phyloP scores from a whole-genome alignment of 2,113 vertebrate genomes.

The Leiothrix lutea region DNA sequence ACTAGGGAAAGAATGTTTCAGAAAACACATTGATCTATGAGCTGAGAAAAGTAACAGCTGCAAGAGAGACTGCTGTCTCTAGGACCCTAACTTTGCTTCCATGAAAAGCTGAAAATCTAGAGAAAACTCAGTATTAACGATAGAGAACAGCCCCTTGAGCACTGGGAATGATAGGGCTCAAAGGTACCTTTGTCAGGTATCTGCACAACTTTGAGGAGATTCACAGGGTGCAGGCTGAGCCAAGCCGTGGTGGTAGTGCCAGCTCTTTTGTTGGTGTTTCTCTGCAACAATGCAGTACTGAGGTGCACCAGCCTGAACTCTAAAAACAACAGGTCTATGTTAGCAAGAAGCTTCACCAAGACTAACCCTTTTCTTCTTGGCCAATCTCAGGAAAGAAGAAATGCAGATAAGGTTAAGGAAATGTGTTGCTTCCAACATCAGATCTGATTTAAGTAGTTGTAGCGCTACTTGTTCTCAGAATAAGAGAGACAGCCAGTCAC shows the following conservation, averaged over 20 bases:
- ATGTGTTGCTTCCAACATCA: not conserved
- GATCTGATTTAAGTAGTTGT: not conserved
- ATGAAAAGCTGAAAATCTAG: not conserved
- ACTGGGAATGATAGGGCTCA: not conserved
- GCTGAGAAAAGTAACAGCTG: not conserved
- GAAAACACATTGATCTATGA: not conserved
- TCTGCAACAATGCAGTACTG: not conserved
- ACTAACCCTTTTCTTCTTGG: not conserved
- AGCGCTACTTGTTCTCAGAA: not conserved
- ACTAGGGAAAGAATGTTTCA: not conserved
- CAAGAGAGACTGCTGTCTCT: not conserved
- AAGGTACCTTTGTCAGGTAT: not conserved
- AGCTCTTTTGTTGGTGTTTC: not conserved
- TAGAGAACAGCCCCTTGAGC: not conserved
- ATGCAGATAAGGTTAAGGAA: not conserved
- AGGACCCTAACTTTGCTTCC: not conserved
- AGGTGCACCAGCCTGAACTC: not conserved
- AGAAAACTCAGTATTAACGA: not conserved
- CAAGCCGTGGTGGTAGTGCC: accelerated
- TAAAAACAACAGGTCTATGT: not conserved
- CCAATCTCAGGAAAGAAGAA: not conserved
- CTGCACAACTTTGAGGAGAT: not conserved
- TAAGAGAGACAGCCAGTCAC: not conserved
- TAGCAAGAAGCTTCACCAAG: not conserved
- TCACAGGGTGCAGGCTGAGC: too few relatives aligned